Conservation (phyloP, 1,140 invertebrate species). For the Papilio machaon region DNA sequence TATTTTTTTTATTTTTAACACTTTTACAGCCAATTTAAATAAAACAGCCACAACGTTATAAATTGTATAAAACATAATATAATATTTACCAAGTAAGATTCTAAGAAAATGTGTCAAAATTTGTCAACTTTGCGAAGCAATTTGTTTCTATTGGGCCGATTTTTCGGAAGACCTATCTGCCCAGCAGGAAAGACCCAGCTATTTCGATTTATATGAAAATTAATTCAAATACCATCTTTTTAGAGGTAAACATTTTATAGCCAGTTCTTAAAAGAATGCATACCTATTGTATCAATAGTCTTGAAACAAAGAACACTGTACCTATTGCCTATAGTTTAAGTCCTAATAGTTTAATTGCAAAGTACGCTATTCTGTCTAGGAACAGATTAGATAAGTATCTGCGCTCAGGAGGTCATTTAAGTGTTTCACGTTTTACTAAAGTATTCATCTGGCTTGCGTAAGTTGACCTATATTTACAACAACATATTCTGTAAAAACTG, state of each 20-base stretch:
- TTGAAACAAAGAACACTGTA: constrained; percentile 46
- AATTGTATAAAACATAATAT: too few species aligned
- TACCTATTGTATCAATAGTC: neutral
- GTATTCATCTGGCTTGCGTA: constrained; percentile 61
- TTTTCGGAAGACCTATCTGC: too few species aligned
- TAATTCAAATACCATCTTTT: neutral
- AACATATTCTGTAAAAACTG: neutral
- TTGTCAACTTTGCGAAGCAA: too few species aligned
- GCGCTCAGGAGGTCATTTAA: constrained; percentile 54
- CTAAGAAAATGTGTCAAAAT: too few species aligned
- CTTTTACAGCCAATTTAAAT: too few species aligned
- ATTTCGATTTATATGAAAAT: too few species aligned
- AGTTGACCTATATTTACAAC: constrained; percentile 46
- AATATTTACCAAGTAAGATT: too few species aligned
- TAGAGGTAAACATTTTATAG: neutral
- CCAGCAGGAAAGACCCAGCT: too few species aligned
- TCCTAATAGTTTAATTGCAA: constrained; percentile 62
- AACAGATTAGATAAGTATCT: constrained; percentile 58
- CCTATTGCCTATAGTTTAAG: neutral
- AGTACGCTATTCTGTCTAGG: constrained; percentile 48
- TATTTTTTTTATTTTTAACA: too few species aligned
- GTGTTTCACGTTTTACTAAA: constrained; percentile 49
- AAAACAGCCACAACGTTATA: too few species aligned
- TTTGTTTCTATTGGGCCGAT: too few species aligned
- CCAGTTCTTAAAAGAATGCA: neutral